Evolutionary conservation across 2,888 invertebrate species (phyloP), one percentile per base, ranked within the genome.

Genomic region (Argynnis bischoffii): DNA sequence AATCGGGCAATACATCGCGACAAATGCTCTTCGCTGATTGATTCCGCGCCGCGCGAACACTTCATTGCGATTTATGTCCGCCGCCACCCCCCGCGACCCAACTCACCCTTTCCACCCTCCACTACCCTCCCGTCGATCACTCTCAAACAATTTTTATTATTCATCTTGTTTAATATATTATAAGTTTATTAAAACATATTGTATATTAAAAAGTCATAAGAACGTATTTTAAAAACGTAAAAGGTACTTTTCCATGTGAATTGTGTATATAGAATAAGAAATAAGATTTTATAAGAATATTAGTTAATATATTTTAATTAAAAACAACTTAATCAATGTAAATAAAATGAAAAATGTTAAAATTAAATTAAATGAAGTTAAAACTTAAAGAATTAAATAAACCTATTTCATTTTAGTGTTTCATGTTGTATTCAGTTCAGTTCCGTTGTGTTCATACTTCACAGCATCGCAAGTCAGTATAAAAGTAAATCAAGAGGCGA

Each of bases 61-160:
- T 75, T 77, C 75, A 77, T 74, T 74, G 78, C 78, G 78, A 81
- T 81, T 78, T 79, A 81, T 80, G 75, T 76, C 71, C 72, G 66
- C 70, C 47, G 69, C 66, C 55, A 61, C 67, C 53, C 8, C 31
- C 21, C 21, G 6, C 15, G 14, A 11, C 21, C 41, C 41, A 3
- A 15, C 3, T 41, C 11, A 18, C 6, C 55, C n/a, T 26, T 4
- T 5, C 13, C 41, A 41, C 41, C 55, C n/a, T 11, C n/a, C 3
- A 21, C 47, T 47, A 14, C 18, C 18, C 46, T 21, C 15, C 4
- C 16, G 47, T 57, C 47, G 21, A 41, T 41, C 35, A 41, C 35
- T 41, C 26, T 46, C 6, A 18, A 21, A 57, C 21, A n/a, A 47
- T 47, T 46, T 18, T 21, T 35, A 2, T 48, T 26, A 48, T 3